Base-by-base conservation (phyloP, 92 coral and sea anemone genomes). In the Bergia sp. region DNA sequence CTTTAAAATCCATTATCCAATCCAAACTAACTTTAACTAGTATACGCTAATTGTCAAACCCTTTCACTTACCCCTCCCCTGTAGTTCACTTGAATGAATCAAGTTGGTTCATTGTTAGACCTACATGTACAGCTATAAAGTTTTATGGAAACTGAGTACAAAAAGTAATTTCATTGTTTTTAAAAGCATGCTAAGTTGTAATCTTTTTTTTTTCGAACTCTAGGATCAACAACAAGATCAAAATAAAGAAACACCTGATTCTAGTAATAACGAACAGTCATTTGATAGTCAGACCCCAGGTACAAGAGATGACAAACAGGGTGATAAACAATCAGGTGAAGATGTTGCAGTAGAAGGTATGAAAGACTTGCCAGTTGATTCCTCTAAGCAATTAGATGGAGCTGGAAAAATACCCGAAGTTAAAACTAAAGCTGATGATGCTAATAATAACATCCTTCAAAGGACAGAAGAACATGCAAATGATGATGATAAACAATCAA, bases 341-440 rank as follows among this genome's bases (percentile, higher is more conserved):
- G 16, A 67, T n/a, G 10, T 67, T 23, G 61, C 16, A 29, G 76
- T 40, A 42, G 50, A 69, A 83, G 86, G 87, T 84, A 84, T 71
- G 87, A 84, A 84, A 72, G 87, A 84, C 57, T 45, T 84, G 36
- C 79, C 78, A 45, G 67, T 37, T 69, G 87, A 84, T 45, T 45
- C 87, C 12, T 7, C 38, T 84, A 84, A 36, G 12, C 65, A 58
- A 12, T 38, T 84, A 84, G 87, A 45, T 47, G 87, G 78, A 44
- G 79, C 77, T 84, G 87, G 79, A 53, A 84, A 69, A 43, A 11
- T 84, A 71, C 53, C 43, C 16, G 77, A 71, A 37, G 64, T n/a
- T 21, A 84, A 44, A 40, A 12, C 87, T 84, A 84, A 49, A 84
- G 77, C 77, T 84, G 79, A 45, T 84, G 87, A 45, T 45, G 77